Percentiles rank a stretch among this genome's conserved stretches.
These are phyloP conservation scores for Eristalinus sepulchralis DNA, from an alignment of 2,888 invertebrate genomes.

Conservation along the genomic window DNA sequence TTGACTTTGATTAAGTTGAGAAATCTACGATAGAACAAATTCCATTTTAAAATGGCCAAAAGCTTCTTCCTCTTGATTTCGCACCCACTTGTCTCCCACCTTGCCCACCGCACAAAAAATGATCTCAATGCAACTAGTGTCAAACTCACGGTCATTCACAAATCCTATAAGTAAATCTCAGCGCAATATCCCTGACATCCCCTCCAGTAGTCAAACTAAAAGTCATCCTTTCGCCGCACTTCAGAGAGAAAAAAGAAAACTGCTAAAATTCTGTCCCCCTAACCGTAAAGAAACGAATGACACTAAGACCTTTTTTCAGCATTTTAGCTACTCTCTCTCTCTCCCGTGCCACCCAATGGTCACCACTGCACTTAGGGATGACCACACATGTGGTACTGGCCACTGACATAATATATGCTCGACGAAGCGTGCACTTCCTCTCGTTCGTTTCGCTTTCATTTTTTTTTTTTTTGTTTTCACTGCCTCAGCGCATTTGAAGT, in stretches of 20 bases:
- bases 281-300: not conserved
- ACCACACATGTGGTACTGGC: constrained; percentile 25
- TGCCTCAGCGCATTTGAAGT: constrained; percentile 34
- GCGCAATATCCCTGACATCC: not conserved
- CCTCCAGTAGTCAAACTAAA: not conserved
- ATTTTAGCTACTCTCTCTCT: not conserved
- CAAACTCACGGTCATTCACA: not conserved
- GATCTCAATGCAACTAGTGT: not conserved
- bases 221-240: not conserved
- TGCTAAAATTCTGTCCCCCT: not conserved
- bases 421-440: constrained; percentile 26
- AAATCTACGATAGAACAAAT: too few species aligned
- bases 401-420: constrained; percentile 33
- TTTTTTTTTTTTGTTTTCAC: constrained; percentile 3
- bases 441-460: constrained; percentile 13
- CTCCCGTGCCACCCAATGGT: not conserved
- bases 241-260: not conserved
- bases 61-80: too few species aligned
- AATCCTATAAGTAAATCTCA: not conserved
- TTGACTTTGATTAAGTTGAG: too few species aligned
- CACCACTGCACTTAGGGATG: constrained; percentile 34
- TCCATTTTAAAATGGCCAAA: too few species aligned
- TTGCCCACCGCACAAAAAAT: not conserved
- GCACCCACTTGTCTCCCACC: not conserved
- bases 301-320: not conserved